Conservation (phyloP, 2,888 invertebrate species). For the Pollenia angustigena region DNA sequence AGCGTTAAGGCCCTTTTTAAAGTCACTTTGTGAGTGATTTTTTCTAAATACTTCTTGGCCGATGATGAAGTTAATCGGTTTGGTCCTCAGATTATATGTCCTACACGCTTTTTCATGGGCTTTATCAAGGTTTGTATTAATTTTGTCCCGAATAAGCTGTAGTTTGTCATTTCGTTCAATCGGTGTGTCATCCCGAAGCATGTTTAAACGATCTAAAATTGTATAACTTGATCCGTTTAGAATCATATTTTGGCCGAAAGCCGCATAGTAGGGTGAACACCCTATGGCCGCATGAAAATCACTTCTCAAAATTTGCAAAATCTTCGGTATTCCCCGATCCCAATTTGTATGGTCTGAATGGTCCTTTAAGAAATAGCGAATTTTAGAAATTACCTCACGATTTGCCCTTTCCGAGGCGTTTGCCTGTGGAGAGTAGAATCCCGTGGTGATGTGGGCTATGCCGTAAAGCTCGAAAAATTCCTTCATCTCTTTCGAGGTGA, state of each 20-base stretch:
- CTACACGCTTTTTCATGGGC: no score
- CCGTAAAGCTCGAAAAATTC: slow-evolving; percentile 55
- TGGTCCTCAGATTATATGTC: not conserved
- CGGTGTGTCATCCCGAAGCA: no score
- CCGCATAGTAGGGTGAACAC: not conserved
- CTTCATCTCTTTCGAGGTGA: slow-evolving; percentile 46
- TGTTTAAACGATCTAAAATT: not conserved
- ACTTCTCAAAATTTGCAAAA: not conserved
- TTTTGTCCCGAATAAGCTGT: no score
- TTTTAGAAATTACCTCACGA: not conserved
- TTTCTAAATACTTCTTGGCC: not conserved
- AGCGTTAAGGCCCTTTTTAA: not conserved
- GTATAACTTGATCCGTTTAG: not conserved
- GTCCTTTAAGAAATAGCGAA: not conserved
- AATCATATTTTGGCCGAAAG: slow-evolving; percentile 11
- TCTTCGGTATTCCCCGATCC: not conserved
- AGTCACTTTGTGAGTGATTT: not conserved
- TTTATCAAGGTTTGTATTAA: no score
- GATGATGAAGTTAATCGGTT: not conserved
- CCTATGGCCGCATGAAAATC: not conserved
- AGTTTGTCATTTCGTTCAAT: no score
- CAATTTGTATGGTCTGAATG: not conserved
- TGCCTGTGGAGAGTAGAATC: slow-evolving; percentile 60
- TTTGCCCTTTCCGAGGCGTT: slow-evolving; percentile 60
- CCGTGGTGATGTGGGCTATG: slow-evolving; percentile 23